Conservation (phyloP, 2,888 invertebrate genomes). For the Napeogenes sylphis region DNA sequence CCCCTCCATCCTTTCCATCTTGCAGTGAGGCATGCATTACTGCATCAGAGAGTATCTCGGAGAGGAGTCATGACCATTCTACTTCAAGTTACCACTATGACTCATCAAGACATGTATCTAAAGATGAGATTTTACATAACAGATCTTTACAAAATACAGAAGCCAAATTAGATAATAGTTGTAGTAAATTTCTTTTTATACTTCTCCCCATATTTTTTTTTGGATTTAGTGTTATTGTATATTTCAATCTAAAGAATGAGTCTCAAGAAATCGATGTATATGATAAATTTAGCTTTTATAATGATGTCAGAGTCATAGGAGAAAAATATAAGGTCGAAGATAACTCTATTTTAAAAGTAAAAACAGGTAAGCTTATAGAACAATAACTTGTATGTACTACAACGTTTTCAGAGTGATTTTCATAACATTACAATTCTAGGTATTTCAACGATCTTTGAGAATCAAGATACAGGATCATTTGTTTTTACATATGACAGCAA, state of each 20-base stretch:
- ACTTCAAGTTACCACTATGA: neutral
- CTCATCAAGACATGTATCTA: too few relatives aligned
- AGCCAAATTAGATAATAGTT: too few relatives aligned
- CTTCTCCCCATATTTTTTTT: neutral
- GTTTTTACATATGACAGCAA: constrained; percentile 63
- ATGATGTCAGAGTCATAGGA: constrained; percentile 51
- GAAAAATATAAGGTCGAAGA: constrained; percentile 54
- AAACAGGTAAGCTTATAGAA: constrained; percentile 49
- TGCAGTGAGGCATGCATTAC: constrained; percentile 50
- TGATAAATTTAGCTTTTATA: constrained; percentile 50
- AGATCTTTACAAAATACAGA: too few relatives aligned
- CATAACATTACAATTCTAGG: constrained; percentile 44
- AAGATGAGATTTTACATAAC: too few relatives aligned
- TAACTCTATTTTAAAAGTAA: constrained; percentile 54
- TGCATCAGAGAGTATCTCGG: constrained; percentile 3
- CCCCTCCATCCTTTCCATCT: constrained; percentile 58
- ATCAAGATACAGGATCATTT: constrained; percentile 61
- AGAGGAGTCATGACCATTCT: neutral
- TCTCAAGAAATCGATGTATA: constrained; percentile 30
- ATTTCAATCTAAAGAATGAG: constrained; percentile 8
- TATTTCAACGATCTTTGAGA: constrained; percentile 58
- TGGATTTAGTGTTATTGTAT: neutral
- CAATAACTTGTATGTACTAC: constrained; percentile 5
- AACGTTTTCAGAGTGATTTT: neutral
- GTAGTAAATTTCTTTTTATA: neutral